Evolutionary conservation across 2,888 invertebrate species (phyloP), one percentile per base, ranked within the genome.

Genomic region (Noctua comes): DNA sequence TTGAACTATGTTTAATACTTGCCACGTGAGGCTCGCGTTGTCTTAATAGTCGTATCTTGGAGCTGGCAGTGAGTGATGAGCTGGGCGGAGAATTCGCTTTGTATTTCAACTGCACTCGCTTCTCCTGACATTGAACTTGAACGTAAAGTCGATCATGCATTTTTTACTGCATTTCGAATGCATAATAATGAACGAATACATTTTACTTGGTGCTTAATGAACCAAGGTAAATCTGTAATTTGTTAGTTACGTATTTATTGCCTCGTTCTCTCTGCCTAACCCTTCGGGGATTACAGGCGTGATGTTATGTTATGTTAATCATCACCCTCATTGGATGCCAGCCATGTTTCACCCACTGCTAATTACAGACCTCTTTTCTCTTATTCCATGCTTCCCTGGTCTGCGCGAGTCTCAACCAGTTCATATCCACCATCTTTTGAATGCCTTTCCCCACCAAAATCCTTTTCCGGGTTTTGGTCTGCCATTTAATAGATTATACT

Each of bases 61-160:
- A 86, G 8, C 46, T 81, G 88, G 69, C 89, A 82, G 71, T 87
- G 89, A 88, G 48, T 88, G 76, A 87, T 87, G 77, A 84, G 27
- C 2, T 51, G 72, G 82, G 82, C 73, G 77, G 77, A 68, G 70
- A 57, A 73, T 74, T 59, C 40, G 73, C 85, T 88, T 86, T 80
- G 80, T 84, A 75, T 73, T 79, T 76, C 51, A 74, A 76, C 76
- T 73, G 72, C 31, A 40, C 43, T 16, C 40, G 36, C 48, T 65
- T 24, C n/a, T 66, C 69, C 21, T 77, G 78, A 65, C 76, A 84
- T 54, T 77, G 65, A 84, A 84, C 77, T 84, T 84, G 62, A 46
- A 69, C 66, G 51, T 68, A 13, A 62, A 71, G 43, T 62, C 31
- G 46, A 72, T 46, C 68, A 54, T 69, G 16, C 18, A 13, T 59